A percentile compares a stretch with the other conserved stretches of the same genome.
phyloP scores from a whole-genome alignment of 2,113 vertebrate species.

The Psettodes erumei region DNA sequence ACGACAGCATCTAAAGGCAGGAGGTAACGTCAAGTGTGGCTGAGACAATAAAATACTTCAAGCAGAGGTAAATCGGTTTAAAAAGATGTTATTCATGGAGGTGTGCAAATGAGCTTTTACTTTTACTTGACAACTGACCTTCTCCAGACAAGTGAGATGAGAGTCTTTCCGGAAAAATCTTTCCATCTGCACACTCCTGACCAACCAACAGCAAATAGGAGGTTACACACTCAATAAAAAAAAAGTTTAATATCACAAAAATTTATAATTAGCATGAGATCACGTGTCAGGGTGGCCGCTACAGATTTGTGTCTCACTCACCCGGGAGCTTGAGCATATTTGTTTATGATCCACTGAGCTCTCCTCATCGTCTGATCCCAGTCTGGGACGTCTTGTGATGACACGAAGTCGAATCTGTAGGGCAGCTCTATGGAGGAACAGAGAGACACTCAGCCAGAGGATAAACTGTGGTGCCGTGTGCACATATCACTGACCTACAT shows the following conservation, averaged over 20 bases:
- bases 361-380: constrained; percentile 93
- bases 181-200: constrained; percentile 92
- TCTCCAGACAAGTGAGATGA: constrained; percentile 94
- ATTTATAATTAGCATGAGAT: not conserved
- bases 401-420: constrained; percentile 93
- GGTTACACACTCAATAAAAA: not conserved
- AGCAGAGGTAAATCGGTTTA: not conserved
- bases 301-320: constrained; percentile 61
- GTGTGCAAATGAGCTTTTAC: not conserved
- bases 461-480: constrained; percentile 8
- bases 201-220: constrained; percentile 22
- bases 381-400: constrained; percentile 88
- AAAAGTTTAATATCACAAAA: not conserved
- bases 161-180: constrained; percentile 91
- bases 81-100: not conserved
- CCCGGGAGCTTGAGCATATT: constrained; percentile 89
- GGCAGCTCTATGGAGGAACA: constrained; percentile 86
- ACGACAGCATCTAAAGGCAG: constrained; percentile 89
- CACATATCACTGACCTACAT: constrained; percentile 27
- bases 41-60: not conserved
- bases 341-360: constrained; percentile 94
- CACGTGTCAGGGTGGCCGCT: not conserved
- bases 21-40: not conserved
- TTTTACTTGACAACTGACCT: constrained; percentile 86
- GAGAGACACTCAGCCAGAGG: constrained; percentile 23